Evolutionary conservation across 1,140 invertebrate species (phyloP), one percentile per base, ranked within the genome.

Genomic region (Ips nitidus): DNA sequence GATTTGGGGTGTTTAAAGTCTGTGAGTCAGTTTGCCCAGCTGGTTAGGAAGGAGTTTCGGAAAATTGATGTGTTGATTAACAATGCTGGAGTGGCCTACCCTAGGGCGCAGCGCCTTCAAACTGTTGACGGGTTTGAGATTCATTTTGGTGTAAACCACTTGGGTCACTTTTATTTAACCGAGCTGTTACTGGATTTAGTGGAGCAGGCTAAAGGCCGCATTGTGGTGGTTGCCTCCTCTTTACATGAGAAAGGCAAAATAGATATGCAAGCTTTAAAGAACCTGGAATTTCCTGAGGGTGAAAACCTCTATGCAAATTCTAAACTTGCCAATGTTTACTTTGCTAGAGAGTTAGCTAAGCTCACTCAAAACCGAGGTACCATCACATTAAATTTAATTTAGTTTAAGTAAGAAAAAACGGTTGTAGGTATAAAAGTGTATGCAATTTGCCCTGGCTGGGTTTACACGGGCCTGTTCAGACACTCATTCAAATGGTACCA

Each of bases 101-200:
- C 86, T 7, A 77, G 86, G 2, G 81, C 78, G 57, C 73, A 82
- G 58, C 76, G 82, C n/a, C 73, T 79, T 1, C 80, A 80, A 56
- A 95, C 92, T 1, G 82, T 86, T 74, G 93, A 96, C 81, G 92
- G 91, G 0, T 92, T 92, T 82, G 94, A 97, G 82, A 87, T 89
- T 53, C 90, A 93, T 79, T 88, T 93, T 80, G 91, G 89, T 7
- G 87, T 91, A 0, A 93, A 93, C 82, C 89, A 94, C 75, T 82
- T 94, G 47, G 91, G 90, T 8, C 94, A 94, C 76, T 95, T 94
- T 78, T 81, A 94, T n/a, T 80, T 97, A 1, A 95, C 92, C 1
- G 87, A 91, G 79, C 82, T 94, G 22, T 82, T 97, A 5, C 74
- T 93, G 41, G 88, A 91, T 7, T 80, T 84, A 36, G 79, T 95